Base-by-base conservation (phyloP, 1,140 invertebrate genomes). In the Xylocopa sonorina region DNA sequence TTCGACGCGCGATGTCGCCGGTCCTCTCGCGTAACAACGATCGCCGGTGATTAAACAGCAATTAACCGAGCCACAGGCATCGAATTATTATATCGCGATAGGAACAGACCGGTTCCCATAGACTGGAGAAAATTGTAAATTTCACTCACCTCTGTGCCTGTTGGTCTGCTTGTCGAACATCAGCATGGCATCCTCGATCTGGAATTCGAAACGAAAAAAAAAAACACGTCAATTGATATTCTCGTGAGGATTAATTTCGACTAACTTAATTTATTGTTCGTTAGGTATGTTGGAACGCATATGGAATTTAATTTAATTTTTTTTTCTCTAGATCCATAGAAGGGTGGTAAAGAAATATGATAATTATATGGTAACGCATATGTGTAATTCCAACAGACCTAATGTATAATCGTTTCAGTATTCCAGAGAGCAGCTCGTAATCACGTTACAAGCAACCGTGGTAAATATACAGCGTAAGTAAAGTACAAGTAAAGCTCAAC, bases 161-260 rank as follows among this genome's bases (percentile, higher is more conserved):
- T 99, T 99, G 89, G 99, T 99, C 93, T 99, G 98, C 95, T 99
- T 99, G 94, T 99, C 99, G 94, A 99, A 99, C 99, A 99, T 99
- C 90, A 99, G 95, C 98, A 99, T 99, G 82, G 98, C 98, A 93
- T 99, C 99, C 94, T 99, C 99, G 93, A 99, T 99, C 98, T 99
- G 96, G 74, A 98, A 98, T 92, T 93, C 94, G 90, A 92, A 91
- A 91, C 94, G 90, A 92, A 91, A 91, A 93, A 88, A 91, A 74
- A 12, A 16, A 88, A 78, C 18, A n/a, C 12, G 41, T 72, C 46
- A 63, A 24, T 78, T 43, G 66, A 18, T 3, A 3, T 21, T 7
- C 27, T 0, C 2, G 27, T 14, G 27, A 12, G 3, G 10, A 46
- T 29, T 46, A 38, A 38, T 38, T 38, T 38, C 38, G 9, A 3